Evolutionary conservation across 1,140 invertebrate genomes (phyloP), one percentile per base, ranked within the genome.

Genomic region (Rhyzopertha dominica): DNA sequence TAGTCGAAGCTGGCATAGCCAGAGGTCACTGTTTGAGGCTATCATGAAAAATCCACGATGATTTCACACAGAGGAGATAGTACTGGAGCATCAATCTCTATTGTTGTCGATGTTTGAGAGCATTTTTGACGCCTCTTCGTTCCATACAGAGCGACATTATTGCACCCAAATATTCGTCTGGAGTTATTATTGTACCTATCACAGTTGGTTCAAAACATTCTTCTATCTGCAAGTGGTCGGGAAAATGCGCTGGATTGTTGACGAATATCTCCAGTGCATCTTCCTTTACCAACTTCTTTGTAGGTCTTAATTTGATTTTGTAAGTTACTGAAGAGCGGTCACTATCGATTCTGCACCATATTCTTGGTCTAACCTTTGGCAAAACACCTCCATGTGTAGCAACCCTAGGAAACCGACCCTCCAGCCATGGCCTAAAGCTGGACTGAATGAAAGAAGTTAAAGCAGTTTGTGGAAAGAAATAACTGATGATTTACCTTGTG

Each of bases 1-100:
- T 98, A 98, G 72, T 98, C 95, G 72, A 99, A 98, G 67, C 90
- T 95, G 7, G 92, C 95, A 73, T 93, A 98, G 8, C 95, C 95
- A 1, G 92, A 96, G 12, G 84, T 85, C 9, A 90, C 54, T 14
- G 83, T 84, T 71, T 99, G 0, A 99, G 68, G 17, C 78, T 74
- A 67, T 98, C 95, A 67, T 95, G 94, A 67, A 99, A n/a, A 98
- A 62, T 98, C 92, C 2, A 95, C 63, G 2, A 98, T 82, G 18
- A 99, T 85, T 77, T 99, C 95, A 64, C 82, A 89, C 2, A 98
- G 66, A 5, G 95, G 95, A 99, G 69, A 37, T 82, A 71, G 59
- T 84, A 93, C 54, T 87, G 83, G 55, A 96, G 60, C 62, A 96
- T 75, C 1, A 95, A n/a, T n/a, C 69, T 62, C 88, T 76, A 25